Evolutionary conservation across 2,888 invertebrate genomes (phyloP).

Genomic region (Pyrocoelia pectoralis): DNA sequence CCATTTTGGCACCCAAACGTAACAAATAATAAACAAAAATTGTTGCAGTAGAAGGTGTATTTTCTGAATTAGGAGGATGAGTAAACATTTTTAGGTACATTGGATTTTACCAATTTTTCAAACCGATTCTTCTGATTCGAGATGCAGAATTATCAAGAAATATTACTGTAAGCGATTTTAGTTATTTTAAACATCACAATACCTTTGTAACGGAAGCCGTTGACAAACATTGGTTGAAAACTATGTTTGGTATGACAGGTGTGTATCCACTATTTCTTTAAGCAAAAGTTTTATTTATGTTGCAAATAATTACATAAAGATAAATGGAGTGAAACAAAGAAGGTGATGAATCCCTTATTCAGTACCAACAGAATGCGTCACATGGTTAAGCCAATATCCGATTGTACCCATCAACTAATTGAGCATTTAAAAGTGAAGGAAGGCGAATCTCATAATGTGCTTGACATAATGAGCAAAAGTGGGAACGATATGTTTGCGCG

Average conservation of each 20-base stretch:
- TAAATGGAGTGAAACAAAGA: neutral
- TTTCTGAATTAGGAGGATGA: too few species aligned
- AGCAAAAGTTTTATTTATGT: neutral
- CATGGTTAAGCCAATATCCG: too few species aligned
- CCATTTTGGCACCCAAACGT: too few species aligned
- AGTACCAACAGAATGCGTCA: too few species aligned
- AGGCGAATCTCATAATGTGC: neutral
- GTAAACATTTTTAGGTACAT: neutral
- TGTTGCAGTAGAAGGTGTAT: too few species aligned
- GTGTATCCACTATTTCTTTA: too few species aligned
- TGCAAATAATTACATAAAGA: neutral
- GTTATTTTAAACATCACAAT: neutral
- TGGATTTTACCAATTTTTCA: neutral
- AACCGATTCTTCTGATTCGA: neutral
- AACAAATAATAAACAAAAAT: too few species aligned
- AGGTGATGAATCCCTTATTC: too few species aligned
- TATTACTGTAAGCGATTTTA: slow-evolving; percentile 3
- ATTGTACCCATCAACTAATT: too few species aligned
- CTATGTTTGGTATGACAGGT: neutral
- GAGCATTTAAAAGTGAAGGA: neutral
- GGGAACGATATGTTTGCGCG: neutral
- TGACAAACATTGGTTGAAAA: neutral
- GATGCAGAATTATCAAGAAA: neutral
- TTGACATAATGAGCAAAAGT: neutral
- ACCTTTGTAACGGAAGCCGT: neutral